Evolutionary conservation across 2,113 vertebrate genomes (phyloP).

Genomic region (Cheirogaleus medius): DNA sequence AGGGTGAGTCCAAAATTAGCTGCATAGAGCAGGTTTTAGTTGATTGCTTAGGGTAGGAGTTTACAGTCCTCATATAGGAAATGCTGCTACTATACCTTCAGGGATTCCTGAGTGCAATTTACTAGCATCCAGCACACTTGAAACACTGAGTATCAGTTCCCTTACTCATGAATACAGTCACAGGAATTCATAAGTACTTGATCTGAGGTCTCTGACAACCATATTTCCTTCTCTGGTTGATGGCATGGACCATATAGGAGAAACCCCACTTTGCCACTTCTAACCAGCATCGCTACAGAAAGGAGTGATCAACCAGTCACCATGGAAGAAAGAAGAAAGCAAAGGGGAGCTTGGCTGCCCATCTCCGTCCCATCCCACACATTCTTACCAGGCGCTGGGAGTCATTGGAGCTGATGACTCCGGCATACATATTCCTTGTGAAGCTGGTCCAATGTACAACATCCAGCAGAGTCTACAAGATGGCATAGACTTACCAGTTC

Average conservation of each 20-base stretch:
- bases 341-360: neutral
- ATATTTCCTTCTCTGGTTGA: neutral
- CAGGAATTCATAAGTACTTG: neutral
- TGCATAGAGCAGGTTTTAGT: neutral
- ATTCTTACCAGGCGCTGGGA: neutral
- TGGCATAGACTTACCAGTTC: neutral
- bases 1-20: constrained; percentile 26
- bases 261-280: neutral
- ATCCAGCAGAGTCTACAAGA: neutral
- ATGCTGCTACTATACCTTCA: neutral
- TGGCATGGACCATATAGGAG: neutral
- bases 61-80: neutral
- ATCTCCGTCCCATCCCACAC: too few species aligned
- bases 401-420: neutral
- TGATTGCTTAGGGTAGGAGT: neutral
- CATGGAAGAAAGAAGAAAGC: neutral
- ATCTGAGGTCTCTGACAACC: neutral
- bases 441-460: neutral
- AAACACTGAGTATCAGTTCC: neutral
- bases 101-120: neutral
- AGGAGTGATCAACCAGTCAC: neutral
- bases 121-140: neutral
- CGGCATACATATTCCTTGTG: neutral
- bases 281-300: neutral
- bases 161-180: neutral